phyloP scores from a whole-genome alignment of 2,797 vertebrate species.

The Crax fasciolata region DNA sequence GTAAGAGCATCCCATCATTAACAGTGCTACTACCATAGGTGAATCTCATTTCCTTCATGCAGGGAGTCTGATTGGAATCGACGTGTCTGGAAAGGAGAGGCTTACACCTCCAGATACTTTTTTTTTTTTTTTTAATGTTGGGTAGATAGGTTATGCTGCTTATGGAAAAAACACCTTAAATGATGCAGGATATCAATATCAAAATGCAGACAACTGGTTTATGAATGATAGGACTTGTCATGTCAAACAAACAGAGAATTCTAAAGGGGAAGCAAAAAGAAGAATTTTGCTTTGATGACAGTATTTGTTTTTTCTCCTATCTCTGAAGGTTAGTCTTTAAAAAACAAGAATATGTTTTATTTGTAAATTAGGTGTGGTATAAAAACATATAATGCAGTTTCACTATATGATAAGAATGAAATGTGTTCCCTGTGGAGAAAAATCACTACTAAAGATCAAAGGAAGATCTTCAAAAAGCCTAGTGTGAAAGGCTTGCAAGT shows the following conservation, averaged over 20 bases:
- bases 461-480: conserved; percentile 8
- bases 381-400: conserved; percentile 8
- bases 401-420: conserved; percentile 29
- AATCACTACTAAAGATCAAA: conserved; percentile 36
- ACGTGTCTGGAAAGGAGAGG: not conserved
- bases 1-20: not conserved
- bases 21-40: not conserved
- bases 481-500: conserved; percentile 5
- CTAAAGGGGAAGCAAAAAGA: not conserved
- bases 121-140: not conserved
- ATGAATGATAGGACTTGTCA: not conserved
- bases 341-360: not conserved
- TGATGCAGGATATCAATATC: not conserved
- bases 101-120: not conserved
- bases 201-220: not conserved
- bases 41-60: not conserved
- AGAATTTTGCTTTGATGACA: not conserved
- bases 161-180: not conserved
- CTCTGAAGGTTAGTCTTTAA: conserved; percentile 13
- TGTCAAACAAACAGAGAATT: not conserved
- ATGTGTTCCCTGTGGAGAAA: conserved; percentile 7
- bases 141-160: not conserved
- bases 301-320: not conserved
- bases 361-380: conserved; percentile 42
- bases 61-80: not conserved